Conservation (phyloP, 2,888 invertebrate species). For the Anoplius nigerrimus region DNA sequence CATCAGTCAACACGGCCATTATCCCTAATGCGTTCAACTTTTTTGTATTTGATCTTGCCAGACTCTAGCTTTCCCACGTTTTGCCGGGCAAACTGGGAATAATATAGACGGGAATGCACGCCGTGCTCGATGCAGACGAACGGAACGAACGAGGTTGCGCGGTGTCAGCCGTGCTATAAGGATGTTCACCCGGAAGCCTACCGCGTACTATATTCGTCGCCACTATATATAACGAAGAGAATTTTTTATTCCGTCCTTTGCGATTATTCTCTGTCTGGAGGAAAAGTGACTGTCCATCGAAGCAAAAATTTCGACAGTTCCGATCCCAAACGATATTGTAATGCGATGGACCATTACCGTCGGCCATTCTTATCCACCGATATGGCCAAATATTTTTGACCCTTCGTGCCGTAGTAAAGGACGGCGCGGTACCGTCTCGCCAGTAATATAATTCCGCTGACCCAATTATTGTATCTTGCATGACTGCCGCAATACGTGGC, state of each 20-base stretch:
- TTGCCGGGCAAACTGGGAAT: constrained; percentile 23
- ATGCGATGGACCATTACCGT: too few species aligned
- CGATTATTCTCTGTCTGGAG: too few species aligned
- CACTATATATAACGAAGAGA: not conserved
- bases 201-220: constrained; percentile 57
- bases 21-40: too few species aligned
- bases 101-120: constrained; percentile 33
- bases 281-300: too few species aligned
- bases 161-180: constrained; percentile 40
- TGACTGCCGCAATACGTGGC: not conserved
- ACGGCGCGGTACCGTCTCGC: too few species aligned
- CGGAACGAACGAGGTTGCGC: constrained; percentile 41
- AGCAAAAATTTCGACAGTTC: too few species aligned
- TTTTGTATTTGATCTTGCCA: too few species aligned
- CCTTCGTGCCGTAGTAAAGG: too few species aligned
- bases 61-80: constrained; percentile 21
- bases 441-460: constrained; percentile 3
- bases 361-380: too few species aligned
- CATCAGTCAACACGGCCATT: too few species aligned
- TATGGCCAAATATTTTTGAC: not conserved
- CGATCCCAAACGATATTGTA: too few species aligned
- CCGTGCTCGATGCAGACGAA: constrained; percentile 9
- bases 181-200: constrained; percentile 67
- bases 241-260: not conserved
- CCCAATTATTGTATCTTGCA: constrained; percentile 1